Evolutionary conservation across 2,797 vertebrate genomes (phyloP), one percentile per base, ranked within the genome.

Genomic region (Botia almorhae): DNA sequence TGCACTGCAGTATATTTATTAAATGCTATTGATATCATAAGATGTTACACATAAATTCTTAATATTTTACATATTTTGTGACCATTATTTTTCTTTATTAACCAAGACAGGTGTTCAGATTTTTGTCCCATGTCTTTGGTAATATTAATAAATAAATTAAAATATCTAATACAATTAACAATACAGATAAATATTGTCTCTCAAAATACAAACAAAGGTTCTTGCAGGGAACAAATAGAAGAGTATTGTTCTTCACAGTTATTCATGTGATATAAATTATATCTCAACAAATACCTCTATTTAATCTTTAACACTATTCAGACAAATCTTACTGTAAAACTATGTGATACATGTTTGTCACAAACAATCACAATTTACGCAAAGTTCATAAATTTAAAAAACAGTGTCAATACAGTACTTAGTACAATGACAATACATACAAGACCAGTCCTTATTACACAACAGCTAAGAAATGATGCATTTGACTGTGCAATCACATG

Each of bases 91-190:
- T 29, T 29, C 23, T 13, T 61, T 16, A 6, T 61, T 61, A 29
- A 4, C 19, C 21, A 7, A 29, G 4, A 93, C 19, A 7, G 29
- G 29, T 29, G 17, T 60, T 36, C 55, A 92, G 80, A 51, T 87
- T 91, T 70, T 71, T 51, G 53, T 89, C 29, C 29, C 4, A 29
- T 29, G 29, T 29, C 90, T 99, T 98, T 99, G 97, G 97, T 95
- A n/a, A n/a, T n/a, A n/a, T n/a, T 96, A 96, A 97, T 96, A 95
- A 96, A 95, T 92, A 92, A 95, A 96, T 91, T 87, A 90, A 95
- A 96, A 94, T 94, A 94, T 93, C 91, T 88, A 91, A 91, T 93
- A 93, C 90, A 89, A 94, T 89, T 91, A 94, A 95, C 95, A 92
- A 91, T 85, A 92, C 76, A 48, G 87, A 91, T 89, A 81, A 93